These are phyloP conservation scores for Cerceris rybyensis DNA, from an alignment of 2,888 invertebrate genomes.

Conservation along the genomic window DNA sequence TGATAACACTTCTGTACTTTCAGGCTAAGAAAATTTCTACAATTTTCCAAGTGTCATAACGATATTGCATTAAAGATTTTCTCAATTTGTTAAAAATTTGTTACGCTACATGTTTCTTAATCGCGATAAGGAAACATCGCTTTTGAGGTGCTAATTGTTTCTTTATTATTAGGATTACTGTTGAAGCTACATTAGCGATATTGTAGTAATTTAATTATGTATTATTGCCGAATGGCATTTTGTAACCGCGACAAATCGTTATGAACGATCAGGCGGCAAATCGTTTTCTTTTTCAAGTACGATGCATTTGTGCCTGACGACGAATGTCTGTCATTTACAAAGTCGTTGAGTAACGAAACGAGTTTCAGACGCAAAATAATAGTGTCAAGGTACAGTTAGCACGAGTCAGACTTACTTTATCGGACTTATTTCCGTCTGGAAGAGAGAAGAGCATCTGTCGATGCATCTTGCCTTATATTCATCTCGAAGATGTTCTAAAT, in stretches of 20 bases:
- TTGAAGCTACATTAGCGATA: background rate
- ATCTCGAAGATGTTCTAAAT: background rate
- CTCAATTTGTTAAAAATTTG: background rate
- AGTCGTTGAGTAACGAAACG: constrained; percentile 31
- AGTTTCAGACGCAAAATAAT: constrained; percentile 52
- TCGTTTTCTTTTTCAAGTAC: too few relatives aligned
- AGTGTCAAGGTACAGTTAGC: constrained; percentile 68
- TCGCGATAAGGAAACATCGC: background rate
- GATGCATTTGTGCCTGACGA: background rate
- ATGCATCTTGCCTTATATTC: background rate
- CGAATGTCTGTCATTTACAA: constrained; percentile 23
- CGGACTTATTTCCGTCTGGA: constrained; percentile 39
- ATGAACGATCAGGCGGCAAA: background rate
- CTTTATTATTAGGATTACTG: background rate
- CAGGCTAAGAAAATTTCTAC: too few relatives aligned
- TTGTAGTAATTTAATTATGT: background rate
- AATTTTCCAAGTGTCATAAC: background rate
- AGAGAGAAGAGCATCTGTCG: background rate
- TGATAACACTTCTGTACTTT: too few relatives aligned
- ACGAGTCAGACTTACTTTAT: constrained; percentile 46
- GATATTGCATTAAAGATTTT: background rate
- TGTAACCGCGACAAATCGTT: background rate
- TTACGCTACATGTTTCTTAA: background rate
- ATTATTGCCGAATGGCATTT: too few relatives aligned
- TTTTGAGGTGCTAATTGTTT: background rate